A percentile compares a stretch with the other conserved stretches of the same genome.
These are phyloP conservation scores for Spheniscus humboldti DNA, from an alignment of 2,797 vertebrate species.

Conservation along the genomic window DNA sequence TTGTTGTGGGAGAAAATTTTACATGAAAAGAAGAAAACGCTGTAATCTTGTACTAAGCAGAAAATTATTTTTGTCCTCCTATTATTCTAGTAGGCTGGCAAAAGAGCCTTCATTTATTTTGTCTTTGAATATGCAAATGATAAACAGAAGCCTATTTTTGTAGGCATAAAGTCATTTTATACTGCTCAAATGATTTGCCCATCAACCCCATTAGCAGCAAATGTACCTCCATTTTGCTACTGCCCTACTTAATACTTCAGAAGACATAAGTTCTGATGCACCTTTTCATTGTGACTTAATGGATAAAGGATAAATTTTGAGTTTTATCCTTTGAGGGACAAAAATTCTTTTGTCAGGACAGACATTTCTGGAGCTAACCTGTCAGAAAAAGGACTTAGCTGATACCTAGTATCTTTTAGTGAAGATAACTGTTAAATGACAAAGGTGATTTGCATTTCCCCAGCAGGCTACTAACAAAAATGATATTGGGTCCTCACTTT, in stretches of 20 bases:
- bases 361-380: background rate
- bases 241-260: background rate
- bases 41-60: slow-evolving; percentile 2
- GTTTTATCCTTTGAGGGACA: background rate
- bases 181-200: background rate
- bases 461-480: background rate
- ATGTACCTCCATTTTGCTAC: background rate
- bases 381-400: background rate
- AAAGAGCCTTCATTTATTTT: slow-evolving; percentile 9
- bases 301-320: background rate
- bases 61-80: slow-evolving; percentile 10
- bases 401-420: background rate
- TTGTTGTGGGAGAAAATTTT: background rate
- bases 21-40: background rate
- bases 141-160: slow-evolving; percentile 18
- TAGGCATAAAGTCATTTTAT: background rate
- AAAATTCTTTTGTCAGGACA: background rate
- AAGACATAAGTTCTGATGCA: background rate
- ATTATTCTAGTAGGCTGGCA: background rate
- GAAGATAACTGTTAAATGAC: background rate
- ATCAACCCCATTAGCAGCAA: background rate
- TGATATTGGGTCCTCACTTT: background rate
- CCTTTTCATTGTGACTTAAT: background rate
- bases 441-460: background rate
- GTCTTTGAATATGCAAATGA: slow-evolving; percentile 32